Percentiles rank a stretch among this genome's conserved stretches.
Conservation (phyloP, 2,113 vertebrate genomes). For the Beaufortia kweichowensis region DNA sequence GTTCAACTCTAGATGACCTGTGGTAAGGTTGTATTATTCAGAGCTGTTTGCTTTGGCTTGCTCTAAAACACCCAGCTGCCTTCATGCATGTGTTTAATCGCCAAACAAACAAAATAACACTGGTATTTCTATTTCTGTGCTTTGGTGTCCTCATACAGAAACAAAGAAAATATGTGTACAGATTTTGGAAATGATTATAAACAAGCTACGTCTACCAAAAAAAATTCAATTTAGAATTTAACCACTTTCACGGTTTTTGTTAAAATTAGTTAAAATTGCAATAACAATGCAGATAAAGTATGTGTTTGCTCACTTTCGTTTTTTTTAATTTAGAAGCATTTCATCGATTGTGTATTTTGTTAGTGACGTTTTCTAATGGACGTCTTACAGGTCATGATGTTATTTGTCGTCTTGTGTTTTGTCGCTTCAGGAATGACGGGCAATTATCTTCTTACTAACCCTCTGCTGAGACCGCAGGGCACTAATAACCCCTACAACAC, state of each 20-base stretch:
- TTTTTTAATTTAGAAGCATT: not conserved
- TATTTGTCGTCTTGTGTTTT: constrained; percentile 82
- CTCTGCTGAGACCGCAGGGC: constrained; percentile 99
- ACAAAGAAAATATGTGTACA: not conserved
- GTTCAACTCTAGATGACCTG: constrained; percentile 79
- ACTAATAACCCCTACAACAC: constrained; percentile 99
- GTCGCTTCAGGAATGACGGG: constrained; percentile 99
- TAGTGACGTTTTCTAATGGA: constrained; percentile 58
- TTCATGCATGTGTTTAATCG: constrained; percentile 64
- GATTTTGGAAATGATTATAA: no score
- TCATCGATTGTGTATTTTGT: not conserved
- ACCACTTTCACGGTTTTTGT: no score
- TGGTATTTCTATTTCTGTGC: constrained; percentile 45
- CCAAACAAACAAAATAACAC: constrained; percentile 1
- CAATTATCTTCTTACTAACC: constrained; percentile 99
- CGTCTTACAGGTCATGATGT: constrained; percentile 76
- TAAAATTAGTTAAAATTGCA: no score
- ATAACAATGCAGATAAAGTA: not conserved
- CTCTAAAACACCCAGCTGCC: constrained; percentile 73
- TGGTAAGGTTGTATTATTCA: constrained; percentile 68
- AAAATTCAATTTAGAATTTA: no score
- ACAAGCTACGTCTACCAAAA: no score
- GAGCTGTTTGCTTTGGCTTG: constrained; percentile 63
- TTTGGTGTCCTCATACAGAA: constrained; percentile 49
- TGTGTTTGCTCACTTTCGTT: not conserved